Evolutionary conservation across 2,888 invertebrate genomes (phyloP).

Genomic region (Melanchra persicariae): DNA sequence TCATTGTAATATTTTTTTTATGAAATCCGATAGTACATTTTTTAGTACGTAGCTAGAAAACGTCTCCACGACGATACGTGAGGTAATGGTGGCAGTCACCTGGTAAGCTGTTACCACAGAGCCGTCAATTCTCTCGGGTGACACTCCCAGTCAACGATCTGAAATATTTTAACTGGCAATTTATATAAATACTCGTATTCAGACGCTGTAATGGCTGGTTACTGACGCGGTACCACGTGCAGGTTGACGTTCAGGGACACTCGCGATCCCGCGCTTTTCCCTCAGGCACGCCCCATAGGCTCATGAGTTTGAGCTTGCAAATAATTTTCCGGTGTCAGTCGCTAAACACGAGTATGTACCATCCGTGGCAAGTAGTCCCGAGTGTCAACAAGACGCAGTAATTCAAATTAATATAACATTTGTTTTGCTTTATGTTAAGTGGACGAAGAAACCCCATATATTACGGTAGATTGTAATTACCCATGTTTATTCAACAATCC

Average conservation of each 20-base stretch:
- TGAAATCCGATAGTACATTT: neutral
- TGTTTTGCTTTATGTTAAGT: constrained; percentile 17
- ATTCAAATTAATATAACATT: constrained; percentile 10
- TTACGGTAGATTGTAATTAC: constrained; percentile 18
- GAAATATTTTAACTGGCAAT: constrained; percentile 42
- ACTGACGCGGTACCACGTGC: constrained; percentile 5
- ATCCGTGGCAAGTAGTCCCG: neutral
- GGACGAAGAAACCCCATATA: constrained; percentile 2
- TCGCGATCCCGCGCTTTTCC: constrained; percentile 51
- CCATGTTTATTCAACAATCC: constrained; percentile 35
- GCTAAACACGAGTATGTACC: neutral
- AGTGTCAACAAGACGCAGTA: constrained; percentile 16
- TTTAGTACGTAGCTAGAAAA: constrained; percentile 5
- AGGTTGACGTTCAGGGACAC: constrained; percentile 14
- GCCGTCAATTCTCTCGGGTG: constrained; percentile 23
- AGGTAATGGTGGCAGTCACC: constrained; percentile 3
- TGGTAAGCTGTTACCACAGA: constrained; percentile 23
- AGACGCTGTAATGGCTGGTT: neutral
- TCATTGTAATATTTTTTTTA: constrained; percentile 10
- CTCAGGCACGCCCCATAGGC: neutral
- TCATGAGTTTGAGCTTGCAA: constrained; percentile 3
- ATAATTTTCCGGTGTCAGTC: constrained; percentile 19
- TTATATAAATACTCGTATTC: constrained; percentile 28
- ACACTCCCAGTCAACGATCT: constrained; percentile 23
- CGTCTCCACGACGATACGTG: neutral